Conservation (phyloP, 1,140 invertebrate species). For the Telenomus remus region DNA sequence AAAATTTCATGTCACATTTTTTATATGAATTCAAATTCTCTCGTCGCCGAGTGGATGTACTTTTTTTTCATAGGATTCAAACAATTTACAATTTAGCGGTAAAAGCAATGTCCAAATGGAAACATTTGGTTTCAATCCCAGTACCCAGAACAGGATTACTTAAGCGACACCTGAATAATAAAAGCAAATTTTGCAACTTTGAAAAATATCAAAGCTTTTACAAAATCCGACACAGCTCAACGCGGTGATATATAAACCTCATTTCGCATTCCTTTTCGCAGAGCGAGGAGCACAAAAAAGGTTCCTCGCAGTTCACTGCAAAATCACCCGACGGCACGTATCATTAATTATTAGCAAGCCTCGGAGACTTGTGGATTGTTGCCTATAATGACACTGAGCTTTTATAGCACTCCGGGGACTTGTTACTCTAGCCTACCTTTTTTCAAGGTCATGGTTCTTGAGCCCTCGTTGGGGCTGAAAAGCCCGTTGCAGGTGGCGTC, state of each 20-base stretch:
- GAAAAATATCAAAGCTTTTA: constrained; percentile 23
- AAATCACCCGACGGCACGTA: constrained; percentile 1
- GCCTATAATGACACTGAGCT: constrained; percentile 4
- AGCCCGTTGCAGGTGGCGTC: constrained; percentile 92
- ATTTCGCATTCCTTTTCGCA: constrained; percentile 1
- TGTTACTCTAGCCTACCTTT: constrained; percentile 76
- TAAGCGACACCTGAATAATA: constrained; percentile 9
- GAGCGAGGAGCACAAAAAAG: background rate
- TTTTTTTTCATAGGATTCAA: too few relatives aligned
- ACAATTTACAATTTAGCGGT: background rate
- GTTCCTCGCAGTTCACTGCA: constrained; percentile 3
- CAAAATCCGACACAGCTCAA: constrained; percentile 14
- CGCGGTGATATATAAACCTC: constrained; percentile 19
- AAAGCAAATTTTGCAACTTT: background rate
- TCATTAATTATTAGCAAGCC: constrained; percentile 22
- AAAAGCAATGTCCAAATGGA: constrained; percentile 4
- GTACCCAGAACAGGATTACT: constrained; percentile 14
- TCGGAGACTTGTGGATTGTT: constrained; percentile 7
- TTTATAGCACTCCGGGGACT: constrained; percentile 9
- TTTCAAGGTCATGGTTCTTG: constrained; percentile 83
- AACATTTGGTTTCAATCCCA: constrained; percentile 4
- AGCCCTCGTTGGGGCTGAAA: constrained; percentile 86
- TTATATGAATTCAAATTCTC: too few relatives aligned
- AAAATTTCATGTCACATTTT: too few relatives aligned
- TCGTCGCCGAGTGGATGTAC: too few relatives aligned